Base-by-base conservation (phyloP, 2,113 vertebrate species). In the Neofelis nebulosa region DNA sequence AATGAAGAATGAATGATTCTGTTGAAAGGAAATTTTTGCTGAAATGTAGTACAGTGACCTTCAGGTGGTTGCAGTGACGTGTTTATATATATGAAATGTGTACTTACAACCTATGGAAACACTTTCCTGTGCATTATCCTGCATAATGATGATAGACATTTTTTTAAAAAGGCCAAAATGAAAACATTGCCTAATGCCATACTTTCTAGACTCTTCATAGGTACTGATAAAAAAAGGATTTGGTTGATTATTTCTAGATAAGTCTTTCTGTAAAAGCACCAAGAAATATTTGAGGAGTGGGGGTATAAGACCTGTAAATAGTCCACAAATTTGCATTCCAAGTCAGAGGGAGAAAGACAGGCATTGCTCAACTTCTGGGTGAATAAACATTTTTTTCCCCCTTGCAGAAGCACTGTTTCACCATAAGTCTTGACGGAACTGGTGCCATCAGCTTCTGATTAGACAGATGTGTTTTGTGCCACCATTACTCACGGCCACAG, bases 401-500 rank as follows among this genome's bases (percentile, higher is more conserved):
- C 80, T 31, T 11, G 7, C 33, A 91, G 52, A 83, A 95, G 63
- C 48, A 33, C 91, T 93, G 52, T 97, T 91, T 97, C 29, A 68
- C 48, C 73, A 33, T 97, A 61, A 83, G 27, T 73, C 57, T 55
- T 92, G 50, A 90, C 29, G 16, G 41, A 94, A 81, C 65, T 85
- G 76, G 86, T 33, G 52, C 82, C 87, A 74, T 79, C 87, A 45
- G 55, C 83, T 94, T 97, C 94, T 82, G 90, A 96, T 92, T 79
- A 97, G 96, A 97, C 89, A 95, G 85, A 93, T 86, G 36, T 85
- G 83, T 84, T 96, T 95, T 96, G 94, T 94, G 92, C 76, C 25
- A 11, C 65, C 82, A 61, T 97, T 97, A 96, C 90, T 96, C 94
- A 96, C 0, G 57, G 92, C 96, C 97, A 97, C 96, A 98, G 98